These are phyloP conservation scores for Sphenodon punctatus DNA, from an alignment of 2,797 vertebrate genomes.

Conservation along the genomic window DNA sequence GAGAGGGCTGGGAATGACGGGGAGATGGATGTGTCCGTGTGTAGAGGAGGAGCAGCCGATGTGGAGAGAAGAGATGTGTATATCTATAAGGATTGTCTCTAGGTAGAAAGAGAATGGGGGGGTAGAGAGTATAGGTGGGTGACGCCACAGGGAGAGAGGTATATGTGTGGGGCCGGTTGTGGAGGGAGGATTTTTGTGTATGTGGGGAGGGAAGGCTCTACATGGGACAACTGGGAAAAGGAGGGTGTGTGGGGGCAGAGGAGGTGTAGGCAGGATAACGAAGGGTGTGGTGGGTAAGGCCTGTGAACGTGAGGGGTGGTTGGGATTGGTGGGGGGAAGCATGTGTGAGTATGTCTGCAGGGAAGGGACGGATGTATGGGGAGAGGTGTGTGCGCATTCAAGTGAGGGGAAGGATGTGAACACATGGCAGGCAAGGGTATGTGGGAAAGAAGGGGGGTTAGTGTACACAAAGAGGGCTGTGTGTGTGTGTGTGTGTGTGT, in stretches of 20 bases:
- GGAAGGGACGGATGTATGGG: too few relatives aligned
- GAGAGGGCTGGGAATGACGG: background rate
- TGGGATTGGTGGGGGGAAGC: fast-evolving
- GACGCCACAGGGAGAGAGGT: fast-evolving
- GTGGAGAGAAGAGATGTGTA: background rate
- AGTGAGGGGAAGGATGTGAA: too few relatives aligned
- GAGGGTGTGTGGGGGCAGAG: fast-evolving
- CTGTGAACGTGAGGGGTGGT: background rate
- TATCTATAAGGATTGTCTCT: background rate
- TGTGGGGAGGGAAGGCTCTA: fast-evolving
- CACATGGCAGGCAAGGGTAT: too few relatives aligned
- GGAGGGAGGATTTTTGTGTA: fast-evolving
- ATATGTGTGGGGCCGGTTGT: fast-evolving
- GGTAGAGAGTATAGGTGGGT: background rate
- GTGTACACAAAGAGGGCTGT: too few relatives aligned
- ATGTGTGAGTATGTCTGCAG: fast-evolving
- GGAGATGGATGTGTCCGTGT: background rate
- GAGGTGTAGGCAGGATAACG: fast-evolving
- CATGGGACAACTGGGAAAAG: fast-evolving
- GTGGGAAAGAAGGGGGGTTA: too few relatives aligned
- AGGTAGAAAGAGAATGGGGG: background rate
- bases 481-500: too few relatives aligned
- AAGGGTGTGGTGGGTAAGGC: too few relatives aligned
- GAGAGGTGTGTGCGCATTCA: too few relatives aligned
- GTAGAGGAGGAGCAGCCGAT: too few relatives aligned